These are phyloP conservation scores for Artibeus jamaicensis DNA, from an alignment of 2,797 vertebrate species.

Conservation along the genomic window DNA sequence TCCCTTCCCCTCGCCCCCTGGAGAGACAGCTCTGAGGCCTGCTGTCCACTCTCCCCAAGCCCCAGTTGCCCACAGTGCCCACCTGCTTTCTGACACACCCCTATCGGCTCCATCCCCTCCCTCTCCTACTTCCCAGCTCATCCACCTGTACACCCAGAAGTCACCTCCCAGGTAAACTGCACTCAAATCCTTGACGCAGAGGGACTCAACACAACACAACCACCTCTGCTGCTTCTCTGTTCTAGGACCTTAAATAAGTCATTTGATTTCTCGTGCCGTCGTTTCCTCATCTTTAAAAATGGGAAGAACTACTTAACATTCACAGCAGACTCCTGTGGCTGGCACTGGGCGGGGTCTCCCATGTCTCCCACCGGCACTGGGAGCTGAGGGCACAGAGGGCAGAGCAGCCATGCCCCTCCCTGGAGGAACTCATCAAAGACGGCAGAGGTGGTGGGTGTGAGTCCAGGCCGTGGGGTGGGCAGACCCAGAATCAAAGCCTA, in stretches of 20 bases:
- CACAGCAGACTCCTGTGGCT: background rate
- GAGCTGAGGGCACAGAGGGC: background rate
- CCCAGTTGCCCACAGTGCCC: background rate
- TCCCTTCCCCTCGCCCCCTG: background rate
- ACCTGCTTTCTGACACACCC: background rate
- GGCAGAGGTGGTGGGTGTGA: fast-evolving
- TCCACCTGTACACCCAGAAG: background rate
- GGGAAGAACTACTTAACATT: background rate
- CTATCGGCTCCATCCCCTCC: background rate
- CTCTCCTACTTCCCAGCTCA: background rate
- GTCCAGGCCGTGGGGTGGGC: background rate
- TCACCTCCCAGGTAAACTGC: background rate
- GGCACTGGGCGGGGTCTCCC: background rate
- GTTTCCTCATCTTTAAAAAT: background rate
- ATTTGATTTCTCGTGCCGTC: background rate
- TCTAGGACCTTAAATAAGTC: background rate
- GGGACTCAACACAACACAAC: background rate
- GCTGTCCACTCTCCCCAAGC: background rate
- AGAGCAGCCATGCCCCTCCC: background rate
- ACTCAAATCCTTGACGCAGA: background rate
- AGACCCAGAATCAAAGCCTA: background rate
- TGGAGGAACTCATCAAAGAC: background rate
- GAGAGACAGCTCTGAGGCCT: background rate
- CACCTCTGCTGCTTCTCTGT: background rate
- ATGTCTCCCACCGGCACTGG: fast-evolving